Conservation (phyloP, 2,888 invertebrate species). For the Phytoseiulus persimilis region DNA sequence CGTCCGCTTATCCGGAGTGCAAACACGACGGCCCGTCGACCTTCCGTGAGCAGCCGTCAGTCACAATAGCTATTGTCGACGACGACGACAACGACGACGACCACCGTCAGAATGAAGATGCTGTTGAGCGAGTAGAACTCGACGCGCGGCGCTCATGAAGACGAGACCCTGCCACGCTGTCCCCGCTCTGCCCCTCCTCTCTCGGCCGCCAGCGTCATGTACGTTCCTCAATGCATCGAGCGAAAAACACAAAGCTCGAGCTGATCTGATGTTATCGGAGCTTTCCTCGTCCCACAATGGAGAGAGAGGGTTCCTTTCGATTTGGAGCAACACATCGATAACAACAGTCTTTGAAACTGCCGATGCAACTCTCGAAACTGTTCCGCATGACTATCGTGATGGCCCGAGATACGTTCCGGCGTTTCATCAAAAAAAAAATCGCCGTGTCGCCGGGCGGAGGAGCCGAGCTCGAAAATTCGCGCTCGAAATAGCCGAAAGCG, state of each 20-base stretch:
- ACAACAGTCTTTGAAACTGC: not conserved
- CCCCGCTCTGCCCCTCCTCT: not conserved
- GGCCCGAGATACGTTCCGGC: not conserved
- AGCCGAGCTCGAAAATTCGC: not conserved
- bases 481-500: not conserved
- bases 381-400: not conserved
- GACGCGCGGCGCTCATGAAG: not conserved
- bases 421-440: too few species aligned
- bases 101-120: not conserved
- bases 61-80: not conserved
- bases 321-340: not conserved
- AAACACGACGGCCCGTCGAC: not conserved
- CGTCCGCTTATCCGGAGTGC: constrained; percentile 5
- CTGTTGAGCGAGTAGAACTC: not conserved
- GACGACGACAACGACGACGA: not conserved
- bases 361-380: not conserved
- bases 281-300: not conserved
- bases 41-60: not conserved
- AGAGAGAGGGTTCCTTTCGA: not conserved
- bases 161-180: not conserved
- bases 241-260: not conserved
- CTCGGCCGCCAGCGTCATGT: not conserved
- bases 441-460: too few species aligned
- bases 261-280: not conserved
- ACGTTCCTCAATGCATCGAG: not conserved